A percentile compares a stretch with the other conserved stretches of the same genome.
These are phyloP conservation scores for Chrysodeixis includens DNA, from an alignment of 2,888 invertebrate genomes.

Conservation along the genomic window DNA sequence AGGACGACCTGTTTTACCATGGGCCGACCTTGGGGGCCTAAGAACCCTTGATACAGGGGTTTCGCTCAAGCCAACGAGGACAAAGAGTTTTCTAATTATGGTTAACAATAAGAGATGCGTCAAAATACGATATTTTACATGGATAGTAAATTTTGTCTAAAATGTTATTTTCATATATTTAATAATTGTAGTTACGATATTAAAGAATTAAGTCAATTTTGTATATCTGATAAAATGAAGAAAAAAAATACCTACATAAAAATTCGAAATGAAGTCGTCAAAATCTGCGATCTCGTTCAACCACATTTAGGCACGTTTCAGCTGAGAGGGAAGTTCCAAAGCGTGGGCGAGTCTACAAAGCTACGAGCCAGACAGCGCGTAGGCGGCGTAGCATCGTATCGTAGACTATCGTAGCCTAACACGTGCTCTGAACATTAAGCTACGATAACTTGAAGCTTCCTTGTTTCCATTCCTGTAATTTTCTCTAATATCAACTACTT, in stretches of 20 bases:
- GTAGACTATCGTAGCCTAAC: slow-evolving; percentile 74
- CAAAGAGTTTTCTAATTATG: background rate
- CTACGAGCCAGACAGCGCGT: slow-evolving; percentile 84
- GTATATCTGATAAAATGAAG: too few relatives aligned
- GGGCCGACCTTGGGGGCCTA: background rate
- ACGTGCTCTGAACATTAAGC: slow-evolving; percentile 65
- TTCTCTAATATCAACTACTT: slow-evolving; percentile 43
- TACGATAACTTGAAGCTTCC: slow-evolving; percentile 28
- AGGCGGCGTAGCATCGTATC: slow-evolving; percentile 82
- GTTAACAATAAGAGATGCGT: background rate
- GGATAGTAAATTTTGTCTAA: too few relatives aligned
- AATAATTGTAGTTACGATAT: too few relatives aligned
- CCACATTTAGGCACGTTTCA: slow-evolving; percentile 45
- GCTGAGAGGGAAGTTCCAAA: slow-evolving; percentile 63
- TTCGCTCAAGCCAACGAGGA: background rate
- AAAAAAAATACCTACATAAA: background rate
- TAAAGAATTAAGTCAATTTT: too few relatives aligned
- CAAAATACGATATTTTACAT: background rate
- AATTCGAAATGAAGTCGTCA: background rate
- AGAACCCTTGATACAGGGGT: background rate
- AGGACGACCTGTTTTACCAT: background rate
- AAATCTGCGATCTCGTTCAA: background rate
- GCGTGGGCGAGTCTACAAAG: slow-evolving; percentile 87
- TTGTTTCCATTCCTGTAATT: slow-evolving; percentile 9
- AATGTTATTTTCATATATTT: too few relatives aligned